These are phyloP conservation scores for Oscarella lobularis DNA, from an alignment of 37 sponge, comb jelly and placozoan species.

Conservation along the genomic window DNA sequence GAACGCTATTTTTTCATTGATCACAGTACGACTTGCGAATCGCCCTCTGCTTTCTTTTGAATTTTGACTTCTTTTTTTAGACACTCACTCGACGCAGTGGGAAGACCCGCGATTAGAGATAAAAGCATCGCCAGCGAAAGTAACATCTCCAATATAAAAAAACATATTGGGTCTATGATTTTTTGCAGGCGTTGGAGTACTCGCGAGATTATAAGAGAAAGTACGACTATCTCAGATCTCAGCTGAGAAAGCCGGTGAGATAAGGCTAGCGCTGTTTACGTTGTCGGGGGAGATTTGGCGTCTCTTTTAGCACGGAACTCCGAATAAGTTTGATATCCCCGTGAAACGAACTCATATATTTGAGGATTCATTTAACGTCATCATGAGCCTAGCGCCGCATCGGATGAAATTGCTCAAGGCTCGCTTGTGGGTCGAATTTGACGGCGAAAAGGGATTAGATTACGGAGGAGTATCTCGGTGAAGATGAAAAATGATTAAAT, in stretches of 20 bases:
- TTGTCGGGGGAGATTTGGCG: not conserved
- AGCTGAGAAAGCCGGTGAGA: constrained; percentile 20
- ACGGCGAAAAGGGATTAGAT: constrained; percentile 84
- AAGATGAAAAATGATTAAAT: not conserved
- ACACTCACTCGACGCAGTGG: constrained; percentile 77
- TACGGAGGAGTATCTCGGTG: constrained; percentile 91
- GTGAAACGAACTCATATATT: constrained; percentile 58
- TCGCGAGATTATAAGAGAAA: constrained; percentile 78
- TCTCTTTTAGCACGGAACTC: not conserved
- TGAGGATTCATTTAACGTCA: constrained; percentile 62
- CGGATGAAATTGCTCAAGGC: constrained; percentile 27
- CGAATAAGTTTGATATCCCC: constrained; percentile 61
- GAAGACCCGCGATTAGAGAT: constrained; percentile 65
- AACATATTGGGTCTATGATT: not conserved
- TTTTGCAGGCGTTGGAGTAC: constrained; percentile 42
- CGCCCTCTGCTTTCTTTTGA: not conserved
- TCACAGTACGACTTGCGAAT: constrained; percentile 53
- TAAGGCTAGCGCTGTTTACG: not conserved
- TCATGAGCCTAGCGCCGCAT: constrained; percentile 51
- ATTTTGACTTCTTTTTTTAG: constrained; percentile 1
- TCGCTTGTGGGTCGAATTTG: constrained; percentile 83
- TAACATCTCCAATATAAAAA: not conserved
- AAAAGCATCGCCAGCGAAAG: constrained; percentile 40
- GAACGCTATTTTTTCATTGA: constrained; percentile 83
- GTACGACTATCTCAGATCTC: constrained; percentile 54